Percentiles rank a stretch among this genome's conserved stretches.
These are phyloP conservation scores for Ciconia nigra DNA, from an alignment of 2,797 vertebrate genomes.

Conservation along the genomic window DNA sequence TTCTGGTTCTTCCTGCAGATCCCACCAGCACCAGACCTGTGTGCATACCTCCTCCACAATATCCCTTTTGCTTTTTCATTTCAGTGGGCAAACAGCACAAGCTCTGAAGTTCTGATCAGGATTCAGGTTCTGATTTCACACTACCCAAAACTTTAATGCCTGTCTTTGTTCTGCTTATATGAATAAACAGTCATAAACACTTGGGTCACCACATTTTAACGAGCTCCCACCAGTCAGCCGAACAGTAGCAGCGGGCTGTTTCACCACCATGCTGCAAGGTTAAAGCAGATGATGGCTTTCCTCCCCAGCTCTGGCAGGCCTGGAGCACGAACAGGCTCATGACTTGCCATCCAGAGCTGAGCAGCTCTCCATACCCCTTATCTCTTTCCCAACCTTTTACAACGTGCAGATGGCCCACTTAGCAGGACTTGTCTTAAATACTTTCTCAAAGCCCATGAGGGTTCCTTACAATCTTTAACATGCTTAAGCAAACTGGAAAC, in stretches of 20 bases:
- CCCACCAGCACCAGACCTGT: background rate
- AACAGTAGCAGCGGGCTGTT: background rate
- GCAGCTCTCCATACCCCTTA: background rate
- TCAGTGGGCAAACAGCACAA: background rate
- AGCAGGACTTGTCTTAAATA: background rate
- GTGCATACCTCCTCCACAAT: background rate
- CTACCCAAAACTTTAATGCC: background rate
- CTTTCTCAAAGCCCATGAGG: background rate
- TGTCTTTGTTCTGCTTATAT: background rate
- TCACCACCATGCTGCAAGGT: background rate
- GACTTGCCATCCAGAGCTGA: fast-evolving
- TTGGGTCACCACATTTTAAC: background rate
- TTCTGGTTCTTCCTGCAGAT: background rate
- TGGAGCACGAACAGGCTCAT: background rate
- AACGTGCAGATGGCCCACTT: fast-evolving
- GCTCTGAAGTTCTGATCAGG: background rate
- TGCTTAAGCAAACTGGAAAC: background rate
- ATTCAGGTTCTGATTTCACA: background rate
- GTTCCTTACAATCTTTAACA: background rate
- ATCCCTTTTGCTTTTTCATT: background rate
- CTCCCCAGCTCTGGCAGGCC: background rate
- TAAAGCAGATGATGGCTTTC: background rate
- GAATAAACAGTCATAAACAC: background rate
- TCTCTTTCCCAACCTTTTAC: background rate
- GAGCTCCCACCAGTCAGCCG: background rate